Percentiles rank a stretch among this genome's conserved stretches.
These are phyloP conservation scores for Diacarnus erythraeanus DNA, from an alignment of 37 sponge, comb jelly and placozoan species.

Conservation along the genomic window DNA sequence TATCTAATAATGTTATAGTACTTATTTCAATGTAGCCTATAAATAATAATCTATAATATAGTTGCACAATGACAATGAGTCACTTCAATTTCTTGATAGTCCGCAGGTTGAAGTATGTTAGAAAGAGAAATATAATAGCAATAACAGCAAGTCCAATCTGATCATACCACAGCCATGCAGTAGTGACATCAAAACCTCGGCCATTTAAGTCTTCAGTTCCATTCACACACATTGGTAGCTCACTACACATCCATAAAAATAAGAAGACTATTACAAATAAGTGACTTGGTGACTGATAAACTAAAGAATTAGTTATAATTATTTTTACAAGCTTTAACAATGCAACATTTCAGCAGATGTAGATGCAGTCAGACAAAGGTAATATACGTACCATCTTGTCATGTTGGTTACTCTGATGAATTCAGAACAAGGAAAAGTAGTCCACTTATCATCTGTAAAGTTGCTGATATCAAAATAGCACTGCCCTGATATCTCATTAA, in stretches of 20 bases:
- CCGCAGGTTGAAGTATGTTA: background rate
- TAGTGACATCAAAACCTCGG: background rate
- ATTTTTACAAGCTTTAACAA: too few relatives aligned
- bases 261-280: background rate
- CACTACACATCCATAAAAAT: background rate
- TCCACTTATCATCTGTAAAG: background rate
- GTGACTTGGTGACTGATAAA: too few relatives aligned
- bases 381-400: background rate
- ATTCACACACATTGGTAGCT: background rate
- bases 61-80: background rate
- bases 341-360: too few relatives aligned
- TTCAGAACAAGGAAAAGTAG: background rate
- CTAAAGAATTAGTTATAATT: too few relatives aligned
- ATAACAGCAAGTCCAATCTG: constrained; percentile 10
- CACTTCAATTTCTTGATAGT: constrained; percentile 1
- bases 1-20: too few relatives aligned
- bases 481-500: constrained; percentile 44
- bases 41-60: too few relatives aligned
- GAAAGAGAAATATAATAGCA: background rate
- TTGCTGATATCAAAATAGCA: background rate
- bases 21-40: too few relatives aligned
- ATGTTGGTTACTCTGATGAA: background rate
- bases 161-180: constrained; percentile 35
- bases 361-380: too few relatives aligned
- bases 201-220: background rate